These are phyloP conservation scores for Cyprinodon tularosa DNA, from an alignment of 2,113 vertebrate species.

Conservation along the genomic window DNA sequence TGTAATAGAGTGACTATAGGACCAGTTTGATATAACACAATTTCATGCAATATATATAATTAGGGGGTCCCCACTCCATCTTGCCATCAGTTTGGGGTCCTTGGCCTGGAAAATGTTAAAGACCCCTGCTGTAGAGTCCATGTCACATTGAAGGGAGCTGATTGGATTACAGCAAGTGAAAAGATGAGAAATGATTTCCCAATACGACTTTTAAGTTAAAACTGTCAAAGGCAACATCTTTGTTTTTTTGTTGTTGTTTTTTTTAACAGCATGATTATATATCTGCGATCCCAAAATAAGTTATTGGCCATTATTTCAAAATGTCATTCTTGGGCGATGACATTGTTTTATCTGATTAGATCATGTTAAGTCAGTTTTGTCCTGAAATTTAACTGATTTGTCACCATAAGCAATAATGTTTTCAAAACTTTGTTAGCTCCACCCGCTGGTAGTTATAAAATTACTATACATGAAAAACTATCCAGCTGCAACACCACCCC, in stretches of 20 bases:
- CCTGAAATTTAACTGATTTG: neutral
- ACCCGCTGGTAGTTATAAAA: neutral
- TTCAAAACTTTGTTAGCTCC: neutral
- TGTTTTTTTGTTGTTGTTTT: neutral
- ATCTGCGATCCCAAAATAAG: slow-evolving; percentile 26
- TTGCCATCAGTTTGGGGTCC: too few relatives aligned
- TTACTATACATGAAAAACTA: neutral
- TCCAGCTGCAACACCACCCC: too few relatives aligned
- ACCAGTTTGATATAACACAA: too few relatives aligned
- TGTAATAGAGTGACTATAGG: too few relatives aligned
- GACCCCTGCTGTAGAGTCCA: neutral
- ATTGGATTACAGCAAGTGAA: slow-evolving; percentile 27
- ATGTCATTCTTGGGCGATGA: neutral
- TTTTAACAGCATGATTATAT: slow-evolving; percentile 41
- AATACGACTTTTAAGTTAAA: slow-evolving; percentile 22
- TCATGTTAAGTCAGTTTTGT: neutral
- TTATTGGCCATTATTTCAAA: slow-evolving; percentile 13
- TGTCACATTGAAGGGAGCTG: slow-evolving; percentile 4
- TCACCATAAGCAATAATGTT: rapidly evolving
- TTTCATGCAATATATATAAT: too few relatives aligned
- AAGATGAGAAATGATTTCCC: slow-evolving; percentile 15
- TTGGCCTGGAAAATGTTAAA: too few relatives aligned
- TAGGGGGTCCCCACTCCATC: too few relatives aligned
- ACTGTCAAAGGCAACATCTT: slow-evolving; percentile 27
- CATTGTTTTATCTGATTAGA: neutral